Evolutionary conservation across 2,113 vertebrate species (phyloP), one percentile per base, ranked within the genome.

Genomic region (Microcebus jonahi): DNA sequence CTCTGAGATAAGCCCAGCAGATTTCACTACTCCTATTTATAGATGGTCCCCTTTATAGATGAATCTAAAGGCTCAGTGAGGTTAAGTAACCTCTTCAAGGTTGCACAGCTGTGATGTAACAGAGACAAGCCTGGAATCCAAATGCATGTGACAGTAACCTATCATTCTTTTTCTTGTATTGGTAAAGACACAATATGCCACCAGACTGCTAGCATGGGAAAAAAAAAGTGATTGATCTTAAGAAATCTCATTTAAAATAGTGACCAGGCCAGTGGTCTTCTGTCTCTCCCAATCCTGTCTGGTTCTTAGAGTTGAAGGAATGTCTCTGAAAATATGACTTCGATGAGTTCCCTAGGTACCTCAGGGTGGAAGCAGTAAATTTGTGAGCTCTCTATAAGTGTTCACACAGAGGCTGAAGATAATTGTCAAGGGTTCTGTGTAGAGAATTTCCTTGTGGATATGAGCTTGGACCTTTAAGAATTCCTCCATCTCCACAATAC

Each of bases 161-260:
- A 79, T 9, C 70, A 6, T 85, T 82, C 55, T 86, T 76, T 34
- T 9, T 29, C 36, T 31, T 76, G 4, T 76, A 57, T 27, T 36
- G 20, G 17, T 76, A 81, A 75, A 88, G 57, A 82, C 23, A 20
- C 9, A 73, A 53, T 29, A 63, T 63, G 75, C 27, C 53, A 71
- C 39, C 17, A 71, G 8, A 71, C 21, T 82, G 53, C 31, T 77
- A 77, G 5, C 25, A 39, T 76, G 39, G 23, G 55, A 34, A 34
- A 29, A 39, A 48, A 31, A 82, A 42, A 57, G 27, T 48, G 39
- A 76, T 39, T 53, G 14, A 92, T 70, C 53, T 90, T 80, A 92
- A 76, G 39, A 50, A 89, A 86, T 96, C 87, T 95, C 27, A 88
- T 61, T 94, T 90, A 86, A 97, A 94, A 85, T 53, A 95, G 61